Evolutionary conservation across 2,888 invertebrate genomes (phyloP).

Genomic region (Adela reaumurella): DNA sequence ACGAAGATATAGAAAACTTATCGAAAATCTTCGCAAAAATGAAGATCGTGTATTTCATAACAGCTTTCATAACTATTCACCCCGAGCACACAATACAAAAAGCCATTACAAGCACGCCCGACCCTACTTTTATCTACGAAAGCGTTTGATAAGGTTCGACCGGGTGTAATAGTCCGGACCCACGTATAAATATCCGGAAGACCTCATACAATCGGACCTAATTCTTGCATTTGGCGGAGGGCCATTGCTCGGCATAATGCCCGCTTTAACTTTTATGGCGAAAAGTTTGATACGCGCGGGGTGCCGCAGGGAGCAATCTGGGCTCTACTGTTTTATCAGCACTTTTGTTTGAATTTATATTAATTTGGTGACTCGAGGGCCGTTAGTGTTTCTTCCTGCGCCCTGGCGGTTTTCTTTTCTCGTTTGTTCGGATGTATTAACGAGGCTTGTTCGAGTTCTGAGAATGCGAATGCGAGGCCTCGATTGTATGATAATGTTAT

Average conservation of each 20-base stretch:
- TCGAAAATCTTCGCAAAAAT: too few relatives aligned
- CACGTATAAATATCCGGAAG: not conserved
- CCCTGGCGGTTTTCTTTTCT: not conserved
- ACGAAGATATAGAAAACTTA: too few relatives aligned
- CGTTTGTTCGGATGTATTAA: not conserved
- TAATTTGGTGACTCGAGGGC: conserved; percentile 24
- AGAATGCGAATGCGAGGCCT: too few relatives aligned
- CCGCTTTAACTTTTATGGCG: conserved; percentile 52
- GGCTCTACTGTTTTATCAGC: conserved; percentile 41
- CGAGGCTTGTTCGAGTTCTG: too few relatives aligned
- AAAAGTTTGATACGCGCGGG: conserved; percentile 29
- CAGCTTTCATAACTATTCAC: too few relatives aligned
- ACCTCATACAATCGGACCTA: conserved; percentile 2
- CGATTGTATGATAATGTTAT: too few relatives aligned
- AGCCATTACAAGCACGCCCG: not conserved
- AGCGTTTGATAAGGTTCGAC: not conserved
- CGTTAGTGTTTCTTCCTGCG: conserved; percentile 1
- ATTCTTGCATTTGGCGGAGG: conserved; percentile 14
- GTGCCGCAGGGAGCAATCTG: conserved; percentile 37
- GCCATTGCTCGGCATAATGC: conserved; percentile 51
- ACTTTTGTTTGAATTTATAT: conserved; percentile 34
- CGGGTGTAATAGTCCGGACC: not conserved
- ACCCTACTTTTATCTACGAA: not conserved
- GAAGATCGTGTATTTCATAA: too few relatives aligned
- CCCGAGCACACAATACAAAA: too few relatives aligned